Evolutionary conservation across 1,140 invertebrate species (phyloP), one percentile per base, ranked within the genome.

Genomic region (Drosophila pachea): DNA sequence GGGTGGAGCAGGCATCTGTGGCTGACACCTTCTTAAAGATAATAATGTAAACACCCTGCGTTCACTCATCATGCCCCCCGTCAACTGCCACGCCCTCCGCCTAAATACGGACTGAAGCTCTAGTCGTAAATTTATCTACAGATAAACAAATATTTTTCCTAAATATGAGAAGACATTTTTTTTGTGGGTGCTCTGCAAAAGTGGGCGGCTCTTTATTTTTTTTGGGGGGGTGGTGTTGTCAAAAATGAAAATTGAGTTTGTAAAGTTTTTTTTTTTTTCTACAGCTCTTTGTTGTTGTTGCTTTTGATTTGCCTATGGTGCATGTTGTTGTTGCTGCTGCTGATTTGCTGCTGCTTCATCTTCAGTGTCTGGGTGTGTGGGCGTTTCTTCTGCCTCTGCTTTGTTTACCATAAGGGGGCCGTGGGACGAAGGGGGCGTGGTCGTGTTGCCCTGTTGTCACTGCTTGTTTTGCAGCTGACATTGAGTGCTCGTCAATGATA

Each of bases 401-500:
- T 45, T 42, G 31, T 35, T 53, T 12, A 36, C 16, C 31, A 40
- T 38, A 53, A 7, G 14, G 61, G 35, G 53, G 36, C 47, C 40
- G 22, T 40, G 40, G 43, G 50, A 42, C n/a, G n/a, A n/a, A n/a
- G n/a, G n/a, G 67, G 76, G 72, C 68, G 74, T 82, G 78, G 71
- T 31, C 48, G 40, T 79, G 73, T 69, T 66, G 73, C 75, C 68
- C 67, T 68, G 67, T 78, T 84, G 79, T 86, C 79, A 76, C 69
- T 76, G 81, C 81, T 71, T 86, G 81, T 86, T 86, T 76, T 86
- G 81, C 77, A 72, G 74, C 67, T 86, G 81, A 86, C 81, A 86
- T 86, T 86, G 81, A 86, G 82, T 86, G 81, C 76, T 76, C 79
- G 79, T 86, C 76, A 71, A 86, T 86, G 81, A 86, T 86, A 86